Evolutionary conservation across 2,888 invertebrate genomes (phyloP).

Genomic region (Rhorus exstirpatorius): DNA sequence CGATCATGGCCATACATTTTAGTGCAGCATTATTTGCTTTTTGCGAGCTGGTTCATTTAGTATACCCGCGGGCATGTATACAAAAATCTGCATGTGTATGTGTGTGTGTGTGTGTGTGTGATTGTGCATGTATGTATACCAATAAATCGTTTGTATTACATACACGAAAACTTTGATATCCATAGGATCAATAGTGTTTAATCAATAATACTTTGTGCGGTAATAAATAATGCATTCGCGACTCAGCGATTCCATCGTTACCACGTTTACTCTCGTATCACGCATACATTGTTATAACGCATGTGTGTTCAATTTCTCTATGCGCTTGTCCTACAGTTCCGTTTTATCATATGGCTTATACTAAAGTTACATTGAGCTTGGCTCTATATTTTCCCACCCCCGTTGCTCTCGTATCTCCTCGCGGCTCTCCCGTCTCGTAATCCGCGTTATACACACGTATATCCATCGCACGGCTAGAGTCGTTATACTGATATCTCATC

Average conservation of each 20-base stretch:
- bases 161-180: slow-evolving; percentile 13
- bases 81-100: too few relatives aligned
- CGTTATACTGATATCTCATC: slow-evolving; percentile 64
- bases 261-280: slow-evolving; percentile 40
- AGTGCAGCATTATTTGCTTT: slow-evolving; percentile 42
- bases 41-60: slow-evolving; percentile 23
- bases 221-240: slow-evolving; percentile 46
- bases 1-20: slow-evolving; percentile 36
- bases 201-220: slow-evolving; percentile 38
- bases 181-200: slow-evolving; percentile 26
- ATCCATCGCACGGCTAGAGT: slow-evolving; percentile 26
- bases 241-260: slow-evolving; percentile 30
- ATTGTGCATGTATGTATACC: too few relatives aligned
- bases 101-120: background rate
- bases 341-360: slow-evolving; percentile 35
- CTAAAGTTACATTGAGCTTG: slow-evolving; percentile 34
- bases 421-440: slow-evolving; percentile 33
- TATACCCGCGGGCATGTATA: slow-evolving; percentile 11
- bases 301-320: slow-evolving; percentile 35
- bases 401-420: background rate
- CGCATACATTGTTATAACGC: slow-evolving; percentile 16
- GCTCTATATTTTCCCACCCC: background rate
- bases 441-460: slow-evolving; percentile 50
- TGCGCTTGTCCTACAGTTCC: slow-evolving; percentile 5
- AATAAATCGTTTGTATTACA: background rate